Conservation (phyloP, 2,888 invertebrate genomes). For the Sturmia bella region DNA sequence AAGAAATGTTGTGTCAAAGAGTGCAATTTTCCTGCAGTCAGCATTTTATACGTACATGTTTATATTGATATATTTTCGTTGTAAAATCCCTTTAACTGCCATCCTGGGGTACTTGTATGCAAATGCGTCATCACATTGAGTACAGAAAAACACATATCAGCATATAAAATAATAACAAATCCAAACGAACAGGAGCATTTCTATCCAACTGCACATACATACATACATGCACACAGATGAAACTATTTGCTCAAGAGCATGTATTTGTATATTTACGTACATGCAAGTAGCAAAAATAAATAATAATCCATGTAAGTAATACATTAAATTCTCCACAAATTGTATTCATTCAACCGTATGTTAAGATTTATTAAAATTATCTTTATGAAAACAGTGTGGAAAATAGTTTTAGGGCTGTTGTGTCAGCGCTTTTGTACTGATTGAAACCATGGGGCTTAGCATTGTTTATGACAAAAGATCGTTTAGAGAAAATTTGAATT, state of each 20-base stretch:
- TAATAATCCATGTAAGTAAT: slow-evolving; percentile 43
- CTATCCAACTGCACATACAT: slow-evolving; percentile 11
- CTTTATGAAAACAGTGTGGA: background rate
- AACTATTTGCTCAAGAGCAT: background rate
- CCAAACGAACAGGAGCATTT: slow-evolving; percentile 10
- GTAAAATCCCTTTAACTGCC: background rate
- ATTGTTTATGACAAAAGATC: too few relatives aligned
- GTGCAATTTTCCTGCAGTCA: slow-evolving; percentile 3
- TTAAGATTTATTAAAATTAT: slow-evolving; percentile 35
- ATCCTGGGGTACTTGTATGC: background rate
- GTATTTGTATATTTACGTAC: slow-evolving; percentile 5
- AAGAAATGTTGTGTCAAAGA: background rate
- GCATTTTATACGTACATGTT: background rate
- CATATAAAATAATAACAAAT: slow-evolving; percentile 49
- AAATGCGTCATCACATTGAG: slow-evolving; percentile 26
- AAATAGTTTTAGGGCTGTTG: slow-evolving; percentile 23
- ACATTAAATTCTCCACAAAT: slow-evolving; percentile 63
- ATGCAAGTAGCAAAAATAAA: slow-evolving; percentile 1
- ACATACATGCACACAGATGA: background rate
- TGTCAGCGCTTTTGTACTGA: too few relatives aligned
- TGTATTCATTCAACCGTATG: slow-evolving; percentile 51
- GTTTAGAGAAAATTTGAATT: too few relatives aligned
- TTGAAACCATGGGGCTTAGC: background rate
- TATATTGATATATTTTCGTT: slow-evolving; percentile 17
- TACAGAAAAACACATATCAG: slow-evolving; percentile 37